These are phyloP conservation scores for Yponomeuta cagnagella DNA, from an alignment of 2,888 invertebrate genomes.

Conservation along the genomic window DNA sequence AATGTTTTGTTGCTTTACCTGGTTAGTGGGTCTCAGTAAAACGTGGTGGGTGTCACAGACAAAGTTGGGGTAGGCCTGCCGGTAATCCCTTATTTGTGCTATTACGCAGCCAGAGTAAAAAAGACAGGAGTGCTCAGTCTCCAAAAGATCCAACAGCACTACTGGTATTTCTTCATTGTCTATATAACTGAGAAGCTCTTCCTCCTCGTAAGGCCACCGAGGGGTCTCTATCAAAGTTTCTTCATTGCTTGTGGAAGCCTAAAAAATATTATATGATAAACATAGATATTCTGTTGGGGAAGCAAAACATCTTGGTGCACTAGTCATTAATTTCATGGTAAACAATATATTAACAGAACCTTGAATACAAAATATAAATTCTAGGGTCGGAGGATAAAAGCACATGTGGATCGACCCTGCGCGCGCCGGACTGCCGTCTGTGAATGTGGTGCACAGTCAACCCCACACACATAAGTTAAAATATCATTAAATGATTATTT, in stretches of 20 bases:
- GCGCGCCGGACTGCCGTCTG: no score
- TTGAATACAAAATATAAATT: no score
- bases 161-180: conserved; percentile 94
- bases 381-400: no score
- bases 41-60: conserved; percentile 91
- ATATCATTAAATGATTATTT: no score
- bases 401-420: no score
- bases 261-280: conserved; percentile 12
- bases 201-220: conserved; percentile 92
- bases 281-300: no score
- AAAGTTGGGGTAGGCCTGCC: conserved; percentile 86
- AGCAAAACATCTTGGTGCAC: no score
- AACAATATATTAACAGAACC: no score
- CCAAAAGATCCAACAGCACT: conserved; percentile 88
- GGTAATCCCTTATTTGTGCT: conserved; percentile 92
- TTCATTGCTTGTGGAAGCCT: conserved; percentile 60
- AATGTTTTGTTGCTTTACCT: conserved; percentile 67
- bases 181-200: conserved; percentile 89
- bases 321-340: no score
- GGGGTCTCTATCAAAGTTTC: conserved; percentile 85
- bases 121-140: conserved; percentile 87
- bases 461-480: no score
- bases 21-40: conserved; percentile 89
- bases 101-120: conserved; percentile 95
- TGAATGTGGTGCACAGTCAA: no score